Conservation (phyloP, 2,888 invertebrate species). For the Odontocerum albicorne region DNA sequence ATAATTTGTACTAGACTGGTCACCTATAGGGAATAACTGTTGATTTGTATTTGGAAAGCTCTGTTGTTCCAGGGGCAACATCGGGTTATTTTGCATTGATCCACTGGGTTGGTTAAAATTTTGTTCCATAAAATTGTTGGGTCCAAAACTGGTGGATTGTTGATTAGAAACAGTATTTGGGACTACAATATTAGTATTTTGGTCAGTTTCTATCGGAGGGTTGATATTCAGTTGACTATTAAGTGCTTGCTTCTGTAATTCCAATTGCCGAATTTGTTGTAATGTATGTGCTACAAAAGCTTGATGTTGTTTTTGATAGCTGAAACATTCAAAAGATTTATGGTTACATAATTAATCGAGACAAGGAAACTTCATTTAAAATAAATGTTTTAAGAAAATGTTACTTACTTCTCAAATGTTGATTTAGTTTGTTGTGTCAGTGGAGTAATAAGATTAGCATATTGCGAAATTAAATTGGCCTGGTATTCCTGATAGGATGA, state of each 20-base stretch:
- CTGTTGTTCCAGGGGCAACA: constrained; percentile 43
- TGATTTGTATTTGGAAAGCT: constrained; percentile 41
- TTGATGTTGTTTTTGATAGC: constrained; percentile 92
- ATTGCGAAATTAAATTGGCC: constrained; percentile 78
- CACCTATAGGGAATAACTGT: constrained; percentile 43
- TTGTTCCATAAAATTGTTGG: constrained; percentile 34
- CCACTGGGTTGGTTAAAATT: constrained; percentile 41
- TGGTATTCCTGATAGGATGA: constrained; percentile 89
- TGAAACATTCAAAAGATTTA: constrained; percentile 12
- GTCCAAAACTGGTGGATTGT: constrained; percentile 20
- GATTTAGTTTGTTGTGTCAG: constrained; percentile 79
- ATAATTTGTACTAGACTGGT: constrained; percentile 36
- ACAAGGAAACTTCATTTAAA: background rate
- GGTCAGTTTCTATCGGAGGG: constrained; percentile 46
- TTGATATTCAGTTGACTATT: constrained; percentile 56
- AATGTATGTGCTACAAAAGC: constrained; percentile 91
- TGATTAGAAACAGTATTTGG: constrained; percentile 33
- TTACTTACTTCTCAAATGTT: constrained; percentile 71
- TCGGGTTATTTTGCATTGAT: constrained; percentile 42
- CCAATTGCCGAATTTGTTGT: constrained; percentile 83
- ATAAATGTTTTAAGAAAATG: background rate
- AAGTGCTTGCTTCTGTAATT: constrained; percentile 73
- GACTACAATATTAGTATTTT: constrained; percentile 39
- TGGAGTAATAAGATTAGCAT: constrained; percentile 75
- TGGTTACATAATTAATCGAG: background rate